Percentiles rank a stretch among this genome's conserved stretches.
Conservation (phyloP, 2,888 invertebrate genomes). For the Lymantria monacha region DNA sequence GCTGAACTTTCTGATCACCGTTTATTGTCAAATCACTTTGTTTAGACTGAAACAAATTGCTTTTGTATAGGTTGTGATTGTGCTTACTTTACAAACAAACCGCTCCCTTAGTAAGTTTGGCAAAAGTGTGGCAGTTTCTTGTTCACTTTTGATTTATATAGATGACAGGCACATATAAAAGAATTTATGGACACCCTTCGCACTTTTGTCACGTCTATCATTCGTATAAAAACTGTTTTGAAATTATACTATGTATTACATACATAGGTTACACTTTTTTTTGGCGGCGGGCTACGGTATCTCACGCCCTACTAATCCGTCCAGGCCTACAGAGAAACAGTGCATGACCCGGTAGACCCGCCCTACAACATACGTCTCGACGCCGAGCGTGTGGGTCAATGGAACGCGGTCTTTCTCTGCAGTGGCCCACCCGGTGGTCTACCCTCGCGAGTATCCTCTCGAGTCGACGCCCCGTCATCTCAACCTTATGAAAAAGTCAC, state of each 20-base stretch:
- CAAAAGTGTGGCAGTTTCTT: constrained; percentile 50
- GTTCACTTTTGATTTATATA: constrained; percentile 57
- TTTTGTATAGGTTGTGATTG: constrained; percentile 47
- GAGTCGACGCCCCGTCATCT: too few relatives aligned
- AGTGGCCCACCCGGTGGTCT: too few relatives aligned
- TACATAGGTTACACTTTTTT: too few relatives aligned
- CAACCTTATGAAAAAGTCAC: too few relatives aligned
- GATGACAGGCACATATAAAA: constrained; percentile 54
- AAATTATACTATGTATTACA: constrained; percentile 2
- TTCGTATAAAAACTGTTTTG: constrained; percentile 41
- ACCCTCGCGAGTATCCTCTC: too few relatives aligned
- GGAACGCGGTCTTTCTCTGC: too few relatives aligned
- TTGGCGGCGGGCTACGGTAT: too few relatives aligned
- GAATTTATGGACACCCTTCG: constrained; percentile 47
- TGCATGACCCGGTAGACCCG: too few relatives aligned
- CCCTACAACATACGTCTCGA: too few relatives aligned
- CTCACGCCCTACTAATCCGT: too few relatives aligned
- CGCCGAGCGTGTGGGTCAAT: too few relatives aligned
- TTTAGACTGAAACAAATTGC: constrained; percentile 54
- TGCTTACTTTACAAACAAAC: constrained; percentile 57
- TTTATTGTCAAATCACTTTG: constrained; percentile 53
- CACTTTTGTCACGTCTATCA: constrained; percentile 44
- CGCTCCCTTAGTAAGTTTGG: constrained; percentile 43
- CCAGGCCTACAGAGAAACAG: too few relatives aligned
- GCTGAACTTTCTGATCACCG: constrained; percentile 40